Evolutionary conservation across 2,888 invertebrate species (phyloP), one percentile per base, ranked within the genome.

Genomic region (Catocala sponsa): DNA sequence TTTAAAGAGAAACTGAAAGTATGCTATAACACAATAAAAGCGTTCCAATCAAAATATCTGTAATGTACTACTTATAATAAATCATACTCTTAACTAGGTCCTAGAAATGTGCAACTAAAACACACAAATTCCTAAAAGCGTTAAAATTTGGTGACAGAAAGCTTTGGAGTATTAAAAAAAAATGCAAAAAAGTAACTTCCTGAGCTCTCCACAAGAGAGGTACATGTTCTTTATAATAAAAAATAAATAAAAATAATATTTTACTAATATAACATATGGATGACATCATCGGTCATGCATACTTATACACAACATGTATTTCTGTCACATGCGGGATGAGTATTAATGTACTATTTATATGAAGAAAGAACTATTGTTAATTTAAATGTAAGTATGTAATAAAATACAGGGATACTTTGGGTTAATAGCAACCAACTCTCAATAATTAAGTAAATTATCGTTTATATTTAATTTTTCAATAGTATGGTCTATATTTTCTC

Each of bases 141-240:
- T 84, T 83, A 81, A 79, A 68, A 76, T 78, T 80, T 81, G 83
- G 91, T 92, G 91, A 91, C 90, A 91, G 90, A 89, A 93, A 92
- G 91, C 91, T 83, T 83, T 76, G 63, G 76, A 79, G 72, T 70
- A 74, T 65, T 47, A 54, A 75, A 83, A 84, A 84, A 83, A 84
- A 68, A 81, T 82, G 79, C 78, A 82, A 83, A 82, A 58, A 54
- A 7, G 47, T 81, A 86, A 83, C 94, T 94, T 94, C 94, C 93
- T 89, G 94, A 94, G 94, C 92, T 94, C 94, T 94, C 93, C 94
- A 94, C 94, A 87, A 91, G 92, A 92, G 94, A 94, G 94, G 83
- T 86, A 89, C 74, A 83, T 81, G 76, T 85, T 54, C 33, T 47
- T 50, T 80, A 87, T 82, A 77, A 69, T 68, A 81, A 80, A 80